These are phyloP conservation scores for Dendroctonus ponderosae DNA, from an alignment of 1,140 invertebrate species.

Conservation along the genomic window DNA sequence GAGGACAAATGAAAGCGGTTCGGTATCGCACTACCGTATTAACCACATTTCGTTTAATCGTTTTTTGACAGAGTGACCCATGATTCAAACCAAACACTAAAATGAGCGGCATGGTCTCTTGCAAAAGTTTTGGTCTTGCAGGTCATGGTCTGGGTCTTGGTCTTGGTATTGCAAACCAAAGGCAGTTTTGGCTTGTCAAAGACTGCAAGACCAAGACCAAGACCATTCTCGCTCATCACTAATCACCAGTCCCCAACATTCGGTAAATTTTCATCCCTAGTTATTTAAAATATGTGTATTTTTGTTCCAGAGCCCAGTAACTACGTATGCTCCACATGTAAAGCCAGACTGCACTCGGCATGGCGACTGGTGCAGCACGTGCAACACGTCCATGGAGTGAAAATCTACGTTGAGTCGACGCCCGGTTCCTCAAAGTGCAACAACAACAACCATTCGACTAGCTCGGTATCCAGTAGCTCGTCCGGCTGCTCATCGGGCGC, in stretches of 20 bases:
- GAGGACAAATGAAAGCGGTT: too few species aligned
- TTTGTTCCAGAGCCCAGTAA: slow-evolving; percentile 89
- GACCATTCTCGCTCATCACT: too few species aligned
- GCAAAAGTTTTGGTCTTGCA: too few species aligned
- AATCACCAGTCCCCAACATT: background rate
- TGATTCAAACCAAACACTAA: too few species aligned
- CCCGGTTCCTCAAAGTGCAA: slow-evolving; percentile 49
- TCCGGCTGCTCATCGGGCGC: slow-evolving; percentile 59
- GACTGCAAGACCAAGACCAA: too few species aligned
- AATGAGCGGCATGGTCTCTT: too few species aligned
- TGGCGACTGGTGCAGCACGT: slow-evolving; percentile 94
- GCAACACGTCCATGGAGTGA: slow-evolving; percentile 89
- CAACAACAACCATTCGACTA: slow-evolving; percentile 55
- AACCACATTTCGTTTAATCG: too few species aligned
- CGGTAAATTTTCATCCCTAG: background rate
- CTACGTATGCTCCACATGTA: slow-evolving; percentile 93
- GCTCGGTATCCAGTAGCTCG: slow-evolving; percentile 58
- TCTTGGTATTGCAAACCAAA: too few species aligned
- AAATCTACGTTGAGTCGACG: slow-evolving; percentile 80
- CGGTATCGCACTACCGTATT: too few species aligned
- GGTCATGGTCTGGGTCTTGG: too few species aligned
- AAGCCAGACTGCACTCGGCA: slow-evolving; percentile 82
- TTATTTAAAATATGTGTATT: background rate
- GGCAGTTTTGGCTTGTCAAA: too few species aligned
- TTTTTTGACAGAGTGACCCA: too few species aligned